Evolutionary conservation across 2,797 vertebrate species (phyloP).

Genomic region (Macroramphosus scolopax): DNA sequence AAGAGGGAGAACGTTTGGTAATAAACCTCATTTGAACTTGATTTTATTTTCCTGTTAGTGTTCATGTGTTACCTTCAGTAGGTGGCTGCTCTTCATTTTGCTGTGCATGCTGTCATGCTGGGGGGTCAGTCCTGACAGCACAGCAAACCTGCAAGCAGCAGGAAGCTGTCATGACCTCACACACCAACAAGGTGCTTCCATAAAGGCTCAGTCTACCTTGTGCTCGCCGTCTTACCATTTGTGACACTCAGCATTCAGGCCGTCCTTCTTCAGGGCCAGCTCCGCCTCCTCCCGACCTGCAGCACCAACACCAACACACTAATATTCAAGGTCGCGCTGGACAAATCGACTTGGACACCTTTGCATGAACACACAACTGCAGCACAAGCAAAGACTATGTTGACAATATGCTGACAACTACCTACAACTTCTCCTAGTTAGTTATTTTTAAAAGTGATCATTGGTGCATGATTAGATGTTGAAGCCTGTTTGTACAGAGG

Average conservation of each 20-base stretch:
- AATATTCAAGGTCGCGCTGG: too few species aligned
- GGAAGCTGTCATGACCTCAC: background rate
- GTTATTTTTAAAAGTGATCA: too few species aligned
- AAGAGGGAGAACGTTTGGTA: background rate
- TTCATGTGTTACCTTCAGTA: conserved; percentile 70
- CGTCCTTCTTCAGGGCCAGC: conserved; percentile 79
- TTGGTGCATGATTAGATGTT: too few species aligned
- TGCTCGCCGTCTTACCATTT: conserved; percentile 82
- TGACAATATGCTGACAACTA: too few species aligned
- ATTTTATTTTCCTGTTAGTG: background rate
- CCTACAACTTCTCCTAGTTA: too few species aligned
- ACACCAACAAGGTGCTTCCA: background rate
- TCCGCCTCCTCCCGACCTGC: conserved; percentile 86
- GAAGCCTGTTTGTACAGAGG: too few species aligned
- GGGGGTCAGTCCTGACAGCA: conserved; percentile 56
- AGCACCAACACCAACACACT: conserved; percentile 15
- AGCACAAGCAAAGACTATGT: too few species aligned
- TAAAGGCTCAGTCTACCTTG: background rate
- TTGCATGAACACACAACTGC: too few species aligned
- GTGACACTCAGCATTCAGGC: conserved; percentile 83
- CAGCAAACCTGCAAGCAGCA: conserved; percentile 69
- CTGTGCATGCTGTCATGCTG: conserved; percentile 72
- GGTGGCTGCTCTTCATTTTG: conserved; percentile 73
- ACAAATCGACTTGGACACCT: too few species aligned
- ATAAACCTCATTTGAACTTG: too few species aligned